Conservation (phyloP, 2,797 vertebrate genomes). For the Meda fulgida region DNA sequence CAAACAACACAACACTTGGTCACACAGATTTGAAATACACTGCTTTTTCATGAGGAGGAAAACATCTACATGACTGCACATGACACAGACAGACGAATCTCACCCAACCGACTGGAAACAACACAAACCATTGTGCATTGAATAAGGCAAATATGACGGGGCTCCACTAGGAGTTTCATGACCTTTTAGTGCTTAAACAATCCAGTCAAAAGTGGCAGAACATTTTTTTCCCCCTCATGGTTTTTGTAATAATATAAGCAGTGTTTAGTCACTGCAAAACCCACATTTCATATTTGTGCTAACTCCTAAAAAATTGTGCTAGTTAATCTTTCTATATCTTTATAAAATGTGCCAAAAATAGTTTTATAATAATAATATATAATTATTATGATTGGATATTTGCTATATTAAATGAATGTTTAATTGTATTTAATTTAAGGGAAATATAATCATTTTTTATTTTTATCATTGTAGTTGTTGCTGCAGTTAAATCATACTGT, state of each 20-base stretch:
- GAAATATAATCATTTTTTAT: not conserved
- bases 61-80: conserved; percentile 74
- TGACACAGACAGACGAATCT: conserved; percentile 76
- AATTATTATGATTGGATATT: not conserved
- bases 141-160: conserved; percentile 96
- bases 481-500: not conserved
- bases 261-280: conserved; percentile 23
- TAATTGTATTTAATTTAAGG: not conserved
- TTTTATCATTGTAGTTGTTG: not conserved
- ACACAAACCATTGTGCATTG: conserved; percentile 87
- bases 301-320: conserved; percentile 50
- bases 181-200: conserved; percentile 61
- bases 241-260: conserved; percentile 15
- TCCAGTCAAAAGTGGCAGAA: conserved; percentile 55
- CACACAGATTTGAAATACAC: conserved; percentile 65
- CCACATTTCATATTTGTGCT: conserved; percentile 52
- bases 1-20: conserved; percentile 51
- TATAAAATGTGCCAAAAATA: conserved; percentile 20
- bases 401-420: not conserved
- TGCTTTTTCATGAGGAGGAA: conserved; percentile 61
- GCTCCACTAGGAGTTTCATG: conserved; percentile 85
- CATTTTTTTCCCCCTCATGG: not conserved
- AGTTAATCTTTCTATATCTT: conserved; percentile 15
- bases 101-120: conserved; percentile 51
- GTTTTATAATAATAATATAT: not conserved